These are phyloP conservation scores for Idaea straminata DNA, from an alignment of 2,888 invertebrate genomes.

Conservation along the genomic window DNA sequence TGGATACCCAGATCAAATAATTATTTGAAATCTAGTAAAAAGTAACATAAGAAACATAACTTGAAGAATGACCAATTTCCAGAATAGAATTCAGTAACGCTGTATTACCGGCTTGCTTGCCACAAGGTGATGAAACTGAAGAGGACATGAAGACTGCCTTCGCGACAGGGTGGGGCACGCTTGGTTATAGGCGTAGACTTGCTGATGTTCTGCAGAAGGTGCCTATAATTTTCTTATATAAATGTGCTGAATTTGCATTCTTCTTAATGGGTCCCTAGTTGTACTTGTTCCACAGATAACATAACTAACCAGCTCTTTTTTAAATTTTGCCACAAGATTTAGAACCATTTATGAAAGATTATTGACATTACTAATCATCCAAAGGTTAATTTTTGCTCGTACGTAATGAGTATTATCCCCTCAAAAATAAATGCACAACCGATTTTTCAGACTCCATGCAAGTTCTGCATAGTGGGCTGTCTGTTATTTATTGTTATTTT, in stretches of 20 bases:
- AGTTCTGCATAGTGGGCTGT: no score
- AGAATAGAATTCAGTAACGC: constrained; percentile 19
- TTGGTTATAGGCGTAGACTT: constrained; percentile 2
- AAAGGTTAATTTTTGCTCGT: neutral
- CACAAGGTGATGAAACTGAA: neutral
- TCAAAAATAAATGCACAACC: neutral
- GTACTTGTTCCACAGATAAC: constrained; percentile 7
- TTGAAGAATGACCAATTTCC: neutral
- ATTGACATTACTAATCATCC: neutral
- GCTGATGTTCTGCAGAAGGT: constrained; percentile 17
- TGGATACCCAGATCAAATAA: no score
- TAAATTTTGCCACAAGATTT: neutral
- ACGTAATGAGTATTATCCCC: neutral
- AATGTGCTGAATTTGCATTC: no score
- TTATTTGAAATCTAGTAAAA: no score
- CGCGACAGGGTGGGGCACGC: constrained; percentile 8
- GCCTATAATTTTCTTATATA: no score
- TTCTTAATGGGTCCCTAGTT: neutral
- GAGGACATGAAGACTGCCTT: neutral
- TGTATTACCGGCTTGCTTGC: constrained; percentile 25
- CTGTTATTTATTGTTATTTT: no score
- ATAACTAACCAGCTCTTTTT: neutral
- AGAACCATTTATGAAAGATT: neutral
- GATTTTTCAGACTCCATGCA: no score
- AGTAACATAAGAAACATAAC: no score